Evolutionary conservation across 2,888 invertebrate genomes (phyloP).

Genomic region (Trissolcus japonicus): DNA sequence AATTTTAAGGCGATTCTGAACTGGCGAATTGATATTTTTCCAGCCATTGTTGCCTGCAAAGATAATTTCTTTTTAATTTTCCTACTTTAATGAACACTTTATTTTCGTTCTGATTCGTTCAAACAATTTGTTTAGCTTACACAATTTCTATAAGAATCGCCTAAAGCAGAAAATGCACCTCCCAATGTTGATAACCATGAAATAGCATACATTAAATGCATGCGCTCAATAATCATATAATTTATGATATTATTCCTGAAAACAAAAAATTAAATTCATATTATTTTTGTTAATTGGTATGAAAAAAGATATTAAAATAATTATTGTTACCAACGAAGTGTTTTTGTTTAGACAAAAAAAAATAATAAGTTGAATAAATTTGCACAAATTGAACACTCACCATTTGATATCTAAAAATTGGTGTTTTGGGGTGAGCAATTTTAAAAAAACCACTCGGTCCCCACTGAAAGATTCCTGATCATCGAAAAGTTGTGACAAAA

Average conservation of each 20-base stretch:
- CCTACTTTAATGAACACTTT: background rate
- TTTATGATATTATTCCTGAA: constrained; percentile 78
- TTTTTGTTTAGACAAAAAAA: no score
- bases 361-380: background rate
- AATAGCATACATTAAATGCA: constrained; percentile 89
- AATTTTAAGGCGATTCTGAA: constrained; percentile 87
- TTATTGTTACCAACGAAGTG: no score
- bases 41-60: constrained; percentile 89
- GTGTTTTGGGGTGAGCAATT: constrained; percentile 79
- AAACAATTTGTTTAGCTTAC: constrained; percentile 76
- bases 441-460: constrained; percentile 70
- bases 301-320: no score
- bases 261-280: constrained; percentile 36
- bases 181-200: constrained; percentile 98
- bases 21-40: constrained; percentile 90
- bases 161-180: constrained; percentile 96
- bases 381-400: constrained; percentile 75
- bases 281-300: background rate
- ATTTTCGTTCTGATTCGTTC: background rate
- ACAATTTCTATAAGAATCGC: constrained; percentile 88
- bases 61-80: background rate
- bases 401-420: constrained; percentile 85
- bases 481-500: constrained; percentile 46
- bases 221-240: constrained; percentile 79
- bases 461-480: constrained; percentile 1